Evolutionary conservation across 2,797 vertebrate species (phyloP), one percentile per base, ranked within the genome.

Genomic region (Epinephelus coioides): DNA sequence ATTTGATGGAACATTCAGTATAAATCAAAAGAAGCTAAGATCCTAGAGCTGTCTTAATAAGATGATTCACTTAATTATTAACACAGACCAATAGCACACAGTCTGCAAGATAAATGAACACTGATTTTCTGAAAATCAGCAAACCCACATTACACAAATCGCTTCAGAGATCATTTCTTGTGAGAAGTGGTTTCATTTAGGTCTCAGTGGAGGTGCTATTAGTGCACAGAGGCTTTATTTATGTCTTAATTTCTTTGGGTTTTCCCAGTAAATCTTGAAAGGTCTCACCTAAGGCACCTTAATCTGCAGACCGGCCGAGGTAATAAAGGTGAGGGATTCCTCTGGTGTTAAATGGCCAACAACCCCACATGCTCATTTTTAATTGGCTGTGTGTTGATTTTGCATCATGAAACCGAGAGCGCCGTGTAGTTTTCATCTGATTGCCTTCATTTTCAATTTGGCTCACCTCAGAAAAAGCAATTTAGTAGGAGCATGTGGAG

Each of bases 381-480:
- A 77, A 90, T 80, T 81, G 69, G 74, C 60, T 66, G 18, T 49
- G 12, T 73, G 66, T 77, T 75, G 67, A 72, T 79, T 71, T 73
- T 57, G 40, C 51, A n/a, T 77, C 47, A 34, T 21, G 49, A 80
- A 55, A 56, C 55, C 21, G 27, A 68, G 40, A 46, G 62, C 84
- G 77, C 47, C 2, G 2, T 79, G 80, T 68, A 38, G 73, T 83
- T 88, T 81, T 82, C 59, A 79, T 86, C 55, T 74, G 70, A 83
- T 80, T 72, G 76, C 56, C 60, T 89, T 92, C 85, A 61, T 83
- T 90, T 92, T 89, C 73, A 86, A 78, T 92, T 84, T 90, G 21
- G 64, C 55, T 82, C 81, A 82, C 74, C 40, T 87, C 62, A 72
- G 84, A 84, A 81, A 90, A 89, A 84, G 81, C 81, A 65, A 88